phyloP scores from a whole-genome alignment of 2,113 vertebrate species.

The Grallaria varia region DNA sequence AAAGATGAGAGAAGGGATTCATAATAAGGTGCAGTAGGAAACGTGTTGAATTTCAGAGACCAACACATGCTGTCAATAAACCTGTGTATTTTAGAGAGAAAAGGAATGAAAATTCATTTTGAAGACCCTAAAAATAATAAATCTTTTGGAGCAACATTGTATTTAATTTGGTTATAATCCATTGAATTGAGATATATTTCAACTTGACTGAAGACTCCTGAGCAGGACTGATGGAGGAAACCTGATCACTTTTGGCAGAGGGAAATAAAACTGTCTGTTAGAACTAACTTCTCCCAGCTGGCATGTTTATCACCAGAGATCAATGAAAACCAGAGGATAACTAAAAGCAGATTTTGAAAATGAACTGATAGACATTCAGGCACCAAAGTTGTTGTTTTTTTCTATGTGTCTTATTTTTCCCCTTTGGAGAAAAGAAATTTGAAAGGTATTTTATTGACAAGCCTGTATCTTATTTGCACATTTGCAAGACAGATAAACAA shows the following conservation, averaged over 20 bases:
- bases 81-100: background rate
- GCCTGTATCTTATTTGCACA: background rate
- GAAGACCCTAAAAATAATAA: background rate
- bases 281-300: background rate
- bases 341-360: constrained; percentile 30
- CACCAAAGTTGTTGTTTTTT: background rate
- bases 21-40: background rate
- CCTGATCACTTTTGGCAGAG: constrained; percentile 15
- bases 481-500: background rate
- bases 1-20: background rate
- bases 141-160: constrained; percentile 15
- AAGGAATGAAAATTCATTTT: constrained; percentile 4
- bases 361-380: background rate
- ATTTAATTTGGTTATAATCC: constrained; percentile 19
- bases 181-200: background rate
- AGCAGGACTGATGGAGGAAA: background rate
- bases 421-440: background rate
- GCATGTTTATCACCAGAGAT: background rate
- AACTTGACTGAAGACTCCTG: background rate
- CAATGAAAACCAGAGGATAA: background rate
- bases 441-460: background rate
- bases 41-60: background rate
- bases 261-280: background rate
- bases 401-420: background rate
- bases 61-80: background rate